Conservation (phyloP, 1,140 invertebrate genomes). For the Oncopeltus fasciatus region DNA sequence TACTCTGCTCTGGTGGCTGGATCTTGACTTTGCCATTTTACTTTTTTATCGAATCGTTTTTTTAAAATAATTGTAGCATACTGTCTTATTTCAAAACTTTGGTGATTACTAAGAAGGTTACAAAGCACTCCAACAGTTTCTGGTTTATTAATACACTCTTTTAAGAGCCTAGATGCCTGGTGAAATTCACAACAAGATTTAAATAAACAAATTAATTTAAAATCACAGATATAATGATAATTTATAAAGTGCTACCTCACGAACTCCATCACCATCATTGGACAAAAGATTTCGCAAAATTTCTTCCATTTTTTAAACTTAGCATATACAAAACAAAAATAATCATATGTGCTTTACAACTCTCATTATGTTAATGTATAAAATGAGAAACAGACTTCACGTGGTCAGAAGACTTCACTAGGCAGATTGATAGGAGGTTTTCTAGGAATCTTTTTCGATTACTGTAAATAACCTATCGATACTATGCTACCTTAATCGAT, state of each 20-base stretch:
- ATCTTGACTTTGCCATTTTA: conserved; percentile 43
- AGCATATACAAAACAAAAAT: background rate
- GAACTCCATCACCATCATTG: background rate
- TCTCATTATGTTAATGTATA: background rate
- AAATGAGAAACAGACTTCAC: background rate
- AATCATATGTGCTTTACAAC: background rate
- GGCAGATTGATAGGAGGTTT: too few relatives aligned
- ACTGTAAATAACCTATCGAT: too few relatives aligned
- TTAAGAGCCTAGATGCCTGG: conserved; percentile 46
- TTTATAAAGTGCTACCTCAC: conserved; percentile 1
- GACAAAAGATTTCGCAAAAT: conserved; percentile 14
- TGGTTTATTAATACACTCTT: conserved; percentile 45
- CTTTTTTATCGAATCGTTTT: conserved; percentile 41
- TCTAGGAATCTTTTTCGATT: too few relatives aligned
- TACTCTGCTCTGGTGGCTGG: conserved; percentile 35
- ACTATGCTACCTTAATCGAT: too few relatives aligned
- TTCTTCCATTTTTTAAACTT: conserved; percentile 9
- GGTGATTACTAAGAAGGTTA: conserved; percentile 37
- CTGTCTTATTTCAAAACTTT: conserved; percentile 46
- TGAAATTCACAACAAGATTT: background rate
- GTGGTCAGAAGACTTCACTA: background rate
- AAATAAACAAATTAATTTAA: background rate
- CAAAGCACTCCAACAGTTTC: conserved; percentile 41
- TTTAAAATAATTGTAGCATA: conserved; percentile 48
- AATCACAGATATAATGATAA: background rate